Conservation (phyloP, 2,888 invertebrate species). For the Sylvicola fuscatus region DNA sequence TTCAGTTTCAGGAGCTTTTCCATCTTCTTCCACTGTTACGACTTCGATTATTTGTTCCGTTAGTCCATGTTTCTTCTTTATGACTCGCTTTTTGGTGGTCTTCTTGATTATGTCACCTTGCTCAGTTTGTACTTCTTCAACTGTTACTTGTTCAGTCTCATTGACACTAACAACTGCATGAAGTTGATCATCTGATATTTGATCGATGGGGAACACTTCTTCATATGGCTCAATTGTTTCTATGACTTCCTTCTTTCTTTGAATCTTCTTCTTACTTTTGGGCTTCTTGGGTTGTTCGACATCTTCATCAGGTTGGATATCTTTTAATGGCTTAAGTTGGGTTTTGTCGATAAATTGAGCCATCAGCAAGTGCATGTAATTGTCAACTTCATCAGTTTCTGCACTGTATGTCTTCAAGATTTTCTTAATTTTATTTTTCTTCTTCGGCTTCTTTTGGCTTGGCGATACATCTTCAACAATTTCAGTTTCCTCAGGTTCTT, state of each 20-base stretch:
- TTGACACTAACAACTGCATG: slow-evolving; percentile 6
- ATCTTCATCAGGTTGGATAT: background rate
- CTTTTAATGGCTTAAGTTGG: background rate
- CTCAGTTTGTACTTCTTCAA: slow-evolving; percentile 19
- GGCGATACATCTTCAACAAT: background rate
- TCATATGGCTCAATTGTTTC: slow-evolving; percentile 4
- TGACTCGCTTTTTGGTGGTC: slow-evolving; percentile 22
- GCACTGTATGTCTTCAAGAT: slow-evolving; percentile 9
- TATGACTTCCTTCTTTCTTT: background rate
- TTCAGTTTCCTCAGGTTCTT: background rate
- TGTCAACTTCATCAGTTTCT: slow-evolving; percentile 5
- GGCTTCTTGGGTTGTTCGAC: slow-evolving; percentile 5
- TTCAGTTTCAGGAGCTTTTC: slow-evolving; percentile 10
- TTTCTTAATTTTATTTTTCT: background rate
- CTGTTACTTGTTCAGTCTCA: slow-evolving; percentile 13
- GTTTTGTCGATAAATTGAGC: no score
- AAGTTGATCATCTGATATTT: slow-evolving; percentile 2
- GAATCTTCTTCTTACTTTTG: slow-evolving; percentile 4
- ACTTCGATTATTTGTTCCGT: slow-evolving; percentile 23
- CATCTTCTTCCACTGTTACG: slow-evolving; percentile 18
- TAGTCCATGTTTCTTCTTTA: slow-evolving; percentile 22
- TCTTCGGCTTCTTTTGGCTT: background rate
- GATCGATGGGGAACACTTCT: slow-evolving; percentile 1
- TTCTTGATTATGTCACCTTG: slow-evolving; percentile 22
- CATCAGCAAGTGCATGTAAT: no score